Evolutionary conservation across 2,113 vertebrate genomes (phyloP).

Genomic region (Antennarius striatus): DNA sequence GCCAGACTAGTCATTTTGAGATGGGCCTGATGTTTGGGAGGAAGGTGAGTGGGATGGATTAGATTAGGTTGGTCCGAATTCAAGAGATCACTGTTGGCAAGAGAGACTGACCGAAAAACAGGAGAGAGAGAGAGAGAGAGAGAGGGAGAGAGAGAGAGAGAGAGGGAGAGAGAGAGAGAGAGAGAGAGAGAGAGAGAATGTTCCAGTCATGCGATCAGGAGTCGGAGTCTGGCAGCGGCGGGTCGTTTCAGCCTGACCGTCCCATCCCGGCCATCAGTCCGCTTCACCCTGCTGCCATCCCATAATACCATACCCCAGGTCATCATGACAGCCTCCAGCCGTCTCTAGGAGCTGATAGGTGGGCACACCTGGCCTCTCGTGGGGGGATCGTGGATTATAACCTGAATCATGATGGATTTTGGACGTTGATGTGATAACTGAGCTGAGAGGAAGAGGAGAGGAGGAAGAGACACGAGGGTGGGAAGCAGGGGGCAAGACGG

Average conservation of each 20-base stretch:
- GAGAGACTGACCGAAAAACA: conserved; percentile 33
- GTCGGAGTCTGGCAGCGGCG: conserved; percentile 50
- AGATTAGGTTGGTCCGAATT: conserved; percentile 67
- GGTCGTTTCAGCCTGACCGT: conserved; percentile 44
- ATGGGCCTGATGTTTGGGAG: conserved; percentile 49
- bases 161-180: conserved; percentile 11
- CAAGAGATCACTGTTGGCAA: conserved; percentile 57
- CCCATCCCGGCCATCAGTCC: conserved; percentile 30
- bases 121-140: conserved; percentile 3
- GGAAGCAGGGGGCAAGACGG: conserved; percentile 32
- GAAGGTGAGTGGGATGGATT: conserved; percentile 56
- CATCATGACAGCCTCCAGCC: conserved; percentile 18
- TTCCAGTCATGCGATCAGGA: conserved; percentile 62
- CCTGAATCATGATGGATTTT: conserved; percentile 30
- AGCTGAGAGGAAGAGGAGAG: conserved; percentile 13
- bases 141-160: background rate
- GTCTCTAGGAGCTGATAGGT: conserved; percentile 22
- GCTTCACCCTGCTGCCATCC: conserved; percentile 30
- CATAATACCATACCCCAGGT: conserved; percentile 27
- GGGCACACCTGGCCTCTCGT: conserved; percentile 19
- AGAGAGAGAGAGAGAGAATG: conserved; percentile 52
- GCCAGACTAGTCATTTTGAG: conserved; percentile 67
- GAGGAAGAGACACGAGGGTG: conserved; percentile 23
- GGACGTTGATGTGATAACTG: conserved; percentile 50
- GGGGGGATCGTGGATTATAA: conserved; percentile 44